Evolutionary conservation across 2,888 invertebrate genomes (phyloP).

Genomic region (Clunio marinus): DNA sequence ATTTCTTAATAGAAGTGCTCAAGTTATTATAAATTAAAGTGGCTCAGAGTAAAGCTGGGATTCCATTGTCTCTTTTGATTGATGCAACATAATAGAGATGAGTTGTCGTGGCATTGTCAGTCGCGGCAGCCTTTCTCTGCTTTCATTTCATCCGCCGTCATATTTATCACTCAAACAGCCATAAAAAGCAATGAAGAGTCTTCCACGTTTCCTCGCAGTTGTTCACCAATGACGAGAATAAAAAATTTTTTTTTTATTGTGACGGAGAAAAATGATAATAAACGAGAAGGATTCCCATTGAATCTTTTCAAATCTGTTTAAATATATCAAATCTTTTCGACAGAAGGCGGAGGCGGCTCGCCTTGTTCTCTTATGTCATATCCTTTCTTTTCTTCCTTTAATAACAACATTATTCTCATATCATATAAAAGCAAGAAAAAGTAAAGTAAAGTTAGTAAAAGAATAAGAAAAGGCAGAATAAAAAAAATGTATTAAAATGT

Average conservation of each 20-base stretch:
- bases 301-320: background rate
- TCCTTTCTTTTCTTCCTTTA: background rate
- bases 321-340: conserved; percentile 14
- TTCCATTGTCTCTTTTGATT: background rate
- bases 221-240: background rate
- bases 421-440: background rate
- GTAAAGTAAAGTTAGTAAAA: background rate
- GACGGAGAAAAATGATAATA: background rate
- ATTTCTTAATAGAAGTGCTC: no score
- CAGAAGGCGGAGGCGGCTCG: background rate
- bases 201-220: background rate
- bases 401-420: background rate
- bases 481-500: background rate
- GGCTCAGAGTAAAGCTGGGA: no score
- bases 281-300: background rate
- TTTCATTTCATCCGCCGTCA: background rate
- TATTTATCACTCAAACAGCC: conserved; percentile 33
- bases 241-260: background rate
- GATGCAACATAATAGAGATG: background rate
- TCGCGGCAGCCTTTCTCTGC: background rate
- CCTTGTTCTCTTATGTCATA: background rate
- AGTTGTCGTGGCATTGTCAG: background rate
- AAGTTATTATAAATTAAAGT: no score
- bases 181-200: conserved; percentile 31
- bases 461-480: background rate